A percentile compares a stretch with the other conserved stretches of the same genome.
phyloP scores from a whole-genome alignment of 1,140 invertebrate genomes.

The Drosophila aff. region DNA sequence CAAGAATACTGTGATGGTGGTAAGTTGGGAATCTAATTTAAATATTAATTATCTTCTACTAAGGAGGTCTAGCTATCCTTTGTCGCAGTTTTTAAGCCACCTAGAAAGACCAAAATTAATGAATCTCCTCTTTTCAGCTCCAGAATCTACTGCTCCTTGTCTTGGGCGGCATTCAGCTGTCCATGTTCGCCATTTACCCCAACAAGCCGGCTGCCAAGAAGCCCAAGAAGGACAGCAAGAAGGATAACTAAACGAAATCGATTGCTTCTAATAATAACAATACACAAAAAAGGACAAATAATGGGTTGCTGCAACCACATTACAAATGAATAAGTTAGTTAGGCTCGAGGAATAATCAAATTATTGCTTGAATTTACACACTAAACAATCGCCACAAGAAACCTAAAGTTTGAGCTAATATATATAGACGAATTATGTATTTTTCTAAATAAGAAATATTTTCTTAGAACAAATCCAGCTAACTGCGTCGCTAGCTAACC shows the following conservation, averaged over 20 bases:
- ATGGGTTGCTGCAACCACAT: conserved; percentile 39
- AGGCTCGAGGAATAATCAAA: conserved; percentile 45
- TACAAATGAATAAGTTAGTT: conserved; percentile 42
- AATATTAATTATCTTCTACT: no score
- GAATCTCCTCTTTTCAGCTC: conserved; percentile 86
- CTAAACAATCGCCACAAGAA: conserved; percentile 36
- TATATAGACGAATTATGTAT: conserved; percentile 47
- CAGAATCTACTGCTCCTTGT: conserved; percentile 89
- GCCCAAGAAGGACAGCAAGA: conserved; percentile 66
- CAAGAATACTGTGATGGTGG: conserved; percentile 91
- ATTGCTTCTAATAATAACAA: conserved; percentile 32
- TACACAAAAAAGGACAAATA: conserved; percentile 26
- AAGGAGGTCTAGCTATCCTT: no score
- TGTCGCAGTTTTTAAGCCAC: no score
- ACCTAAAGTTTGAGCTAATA: conserved; percentile 39
- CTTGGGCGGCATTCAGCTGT: conserved; percentile 88
- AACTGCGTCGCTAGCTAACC: conserved; percentile 41
- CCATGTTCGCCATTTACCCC: conserved; percentile 89
- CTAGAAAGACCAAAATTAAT: not conserved
- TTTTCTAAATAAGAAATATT: conserved; percentile 54
- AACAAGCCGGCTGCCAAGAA: conserved; percentile 78
- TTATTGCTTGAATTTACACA: conserved; percentile 58
- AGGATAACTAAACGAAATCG: conserved; percentile 53
- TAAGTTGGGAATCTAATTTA: conserved; percentile 66
- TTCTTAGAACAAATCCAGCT: conserved; percentile 50